These are phyloP conservation scores for Clistopyga incitator DNA, from an alignment of 2,888 invertebrate genomes.

Conservation along the genomic window DNA sequence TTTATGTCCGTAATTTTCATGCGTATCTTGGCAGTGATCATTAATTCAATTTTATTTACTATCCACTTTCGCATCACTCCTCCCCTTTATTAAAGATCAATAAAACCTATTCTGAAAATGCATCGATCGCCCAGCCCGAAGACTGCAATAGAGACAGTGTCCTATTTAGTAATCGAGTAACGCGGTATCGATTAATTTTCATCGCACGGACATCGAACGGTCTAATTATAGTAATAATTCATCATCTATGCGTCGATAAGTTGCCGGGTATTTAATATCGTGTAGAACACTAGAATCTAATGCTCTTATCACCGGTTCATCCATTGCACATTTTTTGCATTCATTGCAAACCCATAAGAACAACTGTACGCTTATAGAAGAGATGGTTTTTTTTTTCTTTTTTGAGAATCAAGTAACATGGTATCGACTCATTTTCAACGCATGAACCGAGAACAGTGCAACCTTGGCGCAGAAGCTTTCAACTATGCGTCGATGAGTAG, in stretches of 20 bases:
- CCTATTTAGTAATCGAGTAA: background rate
- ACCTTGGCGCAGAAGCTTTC: constrained; percentile 14
- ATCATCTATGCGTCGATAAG: constrained; percentile 7
- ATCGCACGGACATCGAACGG: background rate
- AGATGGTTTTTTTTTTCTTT: background rate
- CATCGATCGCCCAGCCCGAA: background rate
- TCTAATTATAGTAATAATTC: background rate
- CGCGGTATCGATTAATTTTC: background rate
- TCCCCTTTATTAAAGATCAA: background rate
- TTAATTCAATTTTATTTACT: too few relatives aligned
- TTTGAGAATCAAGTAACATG: background rate
- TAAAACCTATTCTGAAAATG: background rate
- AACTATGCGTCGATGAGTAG: constrained; percentile 14
- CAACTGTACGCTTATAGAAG: background rate
- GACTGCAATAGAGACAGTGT: background rate
- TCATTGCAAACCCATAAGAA: background rate
- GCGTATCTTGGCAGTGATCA: too few relatives aligned
- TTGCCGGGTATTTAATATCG: too few relatives aligned
- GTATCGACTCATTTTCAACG: constrained; percentile 3
- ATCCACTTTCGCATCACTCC: background rate
- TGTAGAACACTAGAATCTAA: too few relatives aligned
- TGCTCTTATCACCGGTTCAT: background rate
- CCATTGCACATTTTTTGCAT: background rate
- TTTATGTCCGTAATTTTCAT: background rate
- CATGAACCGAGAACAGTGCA: background rate